Evolutionary conservation across 2,797 vertebrate genomes (phyloP).

Genomic region (Molossus molossus): DNA sequence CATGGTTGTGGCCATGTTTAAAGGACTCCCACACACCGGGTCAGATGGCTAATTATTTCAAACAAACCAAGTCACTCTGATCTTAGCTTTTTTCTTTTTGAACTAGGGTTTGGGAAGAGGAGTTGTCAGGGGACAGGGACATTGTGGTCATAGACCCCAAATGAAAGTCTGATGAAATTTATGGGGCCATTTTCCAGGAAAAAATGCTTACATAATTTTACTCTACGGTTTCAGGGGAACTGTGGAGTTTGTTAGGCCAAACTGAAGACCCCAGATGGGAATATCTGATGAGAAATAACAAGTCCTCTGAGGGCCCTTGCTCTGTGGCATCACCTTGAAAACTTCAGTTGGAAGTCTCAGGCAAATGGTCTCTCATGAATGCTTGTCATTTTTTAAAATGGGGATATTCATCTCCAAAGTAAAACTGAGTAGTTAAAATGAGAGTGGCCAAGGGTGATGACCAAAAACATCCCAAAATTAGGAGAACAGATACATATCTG

Average conservation of each 20-base stretch:
- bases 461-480: not conserved
- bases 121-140: not conserved
- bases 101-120: not conserved
- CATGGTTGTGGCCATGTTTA: not conserved
- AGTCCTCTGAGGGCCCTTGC: not conserved
- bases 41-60: not conserved
- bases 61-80: conserved; percentile 8
- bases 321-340: not conserved
- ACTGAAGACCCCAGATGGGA: not conserved
- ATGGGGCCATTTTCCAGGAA: not conserved
- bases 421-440: conserved; percentile 22
- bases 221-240: not conserved
- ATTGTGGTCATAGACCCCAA: not conserved
- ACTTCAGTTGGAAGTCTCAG: not conserved
- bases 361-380: not conserved
- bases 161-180: not conserved
- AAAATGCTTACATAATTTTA: not conserved
- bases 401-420: conserved; percentile 33
- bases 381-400: conserved; percentile 26
- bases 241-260: not conserved
- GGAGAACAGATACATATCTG: conserved; percentile 1
- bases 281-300: not conserved
- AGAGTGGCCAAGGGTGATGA: not conserved
- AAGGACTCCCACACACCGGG: not conserved
- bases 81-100: not conserved